Evolutionary conservation across 2,888 invertebrate species (phyloP), one percentile per base, ranked within the genome.

Genomic region (Polyommatus iphigenia): DNA sequence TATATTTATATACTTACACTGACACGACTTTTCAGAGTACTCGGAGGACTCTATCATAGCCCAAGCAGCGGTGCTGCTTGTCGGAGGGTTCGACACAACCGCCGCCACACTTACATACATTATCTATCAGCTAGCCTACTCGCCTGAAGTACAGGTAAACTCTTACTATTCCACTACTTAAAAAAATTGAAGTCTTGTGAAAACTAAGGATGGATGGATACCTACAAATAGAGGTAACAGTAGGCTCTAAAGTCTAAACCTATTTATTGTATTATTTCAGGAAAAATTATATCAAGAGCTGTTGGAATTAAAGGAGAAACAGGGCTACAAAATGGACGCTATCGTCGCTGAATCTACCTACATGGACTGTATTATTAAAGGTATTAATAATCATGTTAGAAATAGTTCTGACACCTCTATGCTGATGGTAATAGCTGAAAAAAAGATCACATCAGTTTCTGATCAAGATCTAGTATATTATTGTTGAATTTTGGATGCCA

Each of bases 331-430:
- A 2, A 79, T 85, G 0, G 82, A 82, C 24, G 78, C 79, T 0
- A 71, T 71, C 32, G 79, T 84, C 0, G 77, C 80, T 0, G 81
- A 83, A 6, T 73, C 83, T 3, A 79, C 80, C 0, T 84, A 84
- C 36, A 79, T 85, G 0, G 81, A 83, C 46, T 79, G 79, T 72
- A 79, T 84, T 20, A 77, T 85, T 13, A 85, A 85, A 83, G 85
- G 85, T 84, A 77, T 6, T 36, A 36, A 36, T 36, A 36, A 36
- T 36, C 6, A 36, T 36, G 7, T 41, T 41, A 41, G 2, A 41
- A 41, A 41, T 41, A 41, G 41, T 41, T 41, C 41, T 41, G 41
- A 41, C 41, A 36, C 36, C 36, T 36, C 7, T 36, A 36, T 1
- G 7, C 36, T 7, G 36, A 6, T 7, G 7, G 7, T 36, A 7